phyloP scores from a whole-genome alignment of 1,140 invertebrate species.

The Thereuonema tuberculata region DNA sequence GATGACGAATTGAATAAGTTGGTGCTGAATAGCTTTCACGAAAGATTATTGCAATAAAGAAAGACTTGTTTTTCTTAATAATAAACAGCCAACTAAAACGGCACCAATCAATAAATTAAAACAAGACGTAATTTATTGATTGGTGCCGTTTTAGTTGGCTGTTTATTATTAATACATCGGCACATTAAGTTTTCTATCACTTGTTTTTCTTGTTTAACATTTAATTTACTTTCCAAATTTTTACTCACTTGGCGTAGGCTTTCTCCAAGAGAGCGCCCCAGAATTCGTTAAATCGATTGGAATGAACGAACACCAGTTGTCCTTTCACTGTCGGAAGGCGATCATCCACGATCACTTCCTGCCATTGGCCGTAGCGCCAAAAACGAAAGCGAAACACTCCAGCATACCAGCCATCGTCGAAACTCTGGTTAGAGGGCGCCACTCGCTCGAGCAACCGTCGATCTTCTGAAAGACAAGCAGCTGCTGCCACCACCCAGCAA shows the following conservation, averaged over 20 bases:
- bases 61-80: too few relatives aligned
- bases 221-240: not conserved
- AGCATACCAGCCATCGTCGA: conserved; percentile 36
- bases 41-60: too few relatives aligned
- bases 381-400: conserved; percentile 40
- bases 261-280: conserved; percentile 35
- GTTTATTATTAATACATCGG: too few relatives aligned
- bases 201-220: too few relatives aligned
- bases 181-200: too few relatives aligned
- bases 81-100: too few relatives aligned
- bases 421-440: conserved; percentile 51
- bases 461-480: conserved; percentile 49
- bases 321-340: conserved; percentile 36
- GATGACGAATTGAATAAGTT: too few relatives aligned
- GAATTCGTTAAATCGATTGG: conserved; percentile 29
- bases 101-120: too few relatives aligned
- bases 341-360: conserved; percentile 41
- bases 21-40: too few relatives aligned
- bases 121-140: too few relatives aligned
- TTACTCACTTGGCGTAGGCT: conserved; percentile 32
- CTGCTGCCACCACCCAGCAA: conserved; percentile 49
- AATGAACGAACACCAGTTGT: conserved; percentile 39
- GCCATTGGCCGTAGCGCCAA: conserved; percentile 34
- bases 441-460: conserved; percentile 49
- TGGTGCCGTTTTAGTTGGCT: too few relatives aligned